Base-by-base conservation (phyloP, 2,888 invertebrate genomes). In the Himalopsyche tibetana region DNA sequence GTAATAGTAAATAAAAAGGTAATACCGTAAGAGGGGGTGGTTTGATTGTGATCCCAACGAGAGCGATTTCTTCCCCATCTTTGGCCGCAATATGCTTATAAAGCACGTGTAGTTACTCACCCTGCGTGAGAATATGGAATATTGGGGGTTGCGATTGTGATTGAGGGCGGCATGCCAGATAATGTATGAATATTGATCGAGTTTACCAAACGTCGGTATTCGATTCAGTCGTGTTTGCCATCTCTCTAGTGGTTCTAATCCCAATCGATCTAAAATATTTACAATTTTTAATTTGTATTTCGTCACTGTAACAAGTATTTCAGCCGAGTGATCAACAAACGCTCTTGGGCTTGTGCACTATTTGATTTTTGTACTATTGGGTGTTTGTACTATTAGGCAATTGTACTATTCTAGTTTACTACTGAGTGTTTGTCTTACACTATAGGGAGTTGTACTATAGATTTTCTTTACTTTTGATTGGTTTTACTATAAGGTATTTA, bases 11-110 rank as follows among this genome's bases (percentile, higher is more conserved):
- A 63, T 63, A 63, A 63, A 63, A 63, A 2, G 63, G 63, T 28
- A 19, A 28, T 19, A 19, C 28, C 11, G 63, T 63, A 19, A 28
- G 11, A 19, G 63, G 19, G 17, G 6, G 19, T 63, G 63, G 63
- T 19, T 63, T 2, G 63, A 19, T 63, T 19, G 63, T 19, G 28
- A 63, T 63, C 63, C 19, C 19, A 19, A 19, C 63, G 19, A 63
- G 19, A 63, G 63, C 63, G 63, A 4, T 15, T 51, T 51, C 51
- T 51, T 15, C 63, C 63, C 8, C 63, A 63, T 63, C 63, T 63
- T 63, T 63, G 63, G 63, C 19, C 63, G 28, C 63, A 28, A 63
- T 63, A 63, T 63, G 63, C 63, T 63, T 19, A 63, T 63, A 19
- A 63, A 63, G 6, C n/a, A 8, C n/a, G 19, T 28, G 28, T 63